Evolutionary conservation across 2,113 vertebrate species (phyloP), one percentile per base, ranked within the genome.

Genomic region (Bubo blakistoni): DNA sequence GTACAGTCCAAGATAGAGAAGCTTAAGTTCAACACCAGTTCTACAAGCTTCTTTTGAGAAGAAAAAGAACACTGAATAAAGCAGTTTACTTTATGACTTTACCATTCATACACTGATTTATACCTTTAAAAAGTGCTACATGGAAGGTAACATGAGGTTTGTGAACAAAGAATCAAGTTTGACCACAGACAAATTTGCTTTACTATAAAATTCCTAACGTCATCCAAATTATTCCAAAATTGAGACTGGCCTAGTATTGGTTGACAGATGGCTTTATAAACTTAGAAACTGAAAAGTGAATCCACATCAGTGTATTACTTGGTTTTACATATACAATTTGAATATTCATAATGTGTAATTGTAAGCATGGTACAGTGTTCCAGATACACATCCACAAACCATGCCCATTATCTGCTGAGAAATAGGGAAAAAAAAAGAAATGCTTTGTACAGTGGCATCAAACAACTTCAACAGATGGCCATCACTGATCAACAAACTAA

Each of bases 391-490:
- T 58, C 34, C 89, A 96, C 89, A 98, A 97, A 94, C 38, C 7
- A 16, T 80, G 90, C 30, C 34, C 42, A 58, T 94, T 92, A 97
- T 92, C 87, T 95, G 88, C 81, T 97, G 84, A 88, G 92, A 97
- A 97, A 94, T 12, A 17, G 62, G 66, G 52, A 26, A 52, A 94
- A 93, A 96, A 46, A 71, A 62, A 96, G 6, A 88, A 95, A 94
- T 70, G 71, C 90, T 95, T 87, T 89, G 89, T 62, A 86, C 61
- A 93, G 9, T 6, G 8, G 78, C 91, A 97, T 94, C 96, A 95
- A 96, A 96, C 32, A 90, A 94, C 86, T 96, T 86, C 36, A 86
- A 95, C 95, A 98, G 97, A 98, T 95, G 94, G 97, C n/a, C 90
- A 65, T 44, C 72, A 78, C 32, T 71, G 78, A 98, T 97, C 95